Evolutionary conservation across 2,113 vertebrate species (phyloP).

Genomic region (Lepus europaeus): DNA sequence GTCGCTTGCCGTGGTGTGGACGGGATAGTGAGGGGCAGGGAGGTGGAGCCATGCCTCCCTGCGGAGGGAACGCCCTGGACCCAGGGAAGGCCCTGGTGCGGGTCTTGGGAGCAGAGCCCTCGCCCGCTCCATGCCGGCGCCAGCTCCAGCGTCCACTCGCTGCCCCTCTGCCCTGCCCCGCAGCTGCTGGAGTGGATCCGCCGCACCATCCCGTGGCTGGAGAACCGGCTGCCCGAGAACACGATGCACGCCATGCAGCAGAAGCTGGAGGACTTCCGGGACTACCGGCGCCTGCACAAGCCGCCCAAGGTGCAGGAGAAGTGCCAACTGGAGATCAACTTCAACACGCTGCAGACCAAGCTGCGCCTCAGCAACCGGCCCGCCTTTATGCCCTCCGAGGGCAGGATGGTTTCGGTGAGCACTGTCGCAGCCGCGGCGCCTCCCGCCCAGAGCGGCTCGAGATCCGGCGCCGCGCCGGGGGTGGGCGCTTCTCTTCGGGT

Average conservation of each 20-base stretch:
- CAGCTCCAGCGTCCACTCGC: background rate
- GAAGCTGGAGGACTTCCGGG: slow-evolving; percentile 98
- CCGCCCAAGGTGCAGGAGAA: slow-evolving; percentile 99
- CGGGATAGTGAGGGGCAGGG: too few relatives aligned
- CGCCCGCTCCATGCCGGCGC: too few relatives aligned
- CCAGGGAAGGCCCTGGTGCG: background rate
- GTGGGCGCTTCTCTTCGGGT: background rate
- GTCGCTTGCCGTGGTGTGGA: background rate
- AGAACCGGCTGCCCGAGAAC: slow-evolving; percentile 96
- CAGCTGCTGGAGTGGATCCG: slow-evolving; percentile 99
- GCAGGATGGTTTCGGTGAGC: slow-evolving; percentile 98
- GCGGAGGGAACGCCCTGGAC: background rate
- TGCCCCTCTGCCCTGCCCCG: fast-evolving
- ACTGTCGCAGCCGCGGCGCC: fast-evolving
- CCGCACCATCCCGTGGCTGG: slow-evolving; percentile 98
- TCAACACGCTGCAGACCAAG: slow-evolving; percentile 99
- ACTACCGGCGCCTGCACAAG: slow-evolving; percentile 97
- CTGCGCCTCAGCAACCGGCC: slow-evolving; percentile 98
- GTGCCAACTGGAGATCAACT: slow-evolving; percentile 99
- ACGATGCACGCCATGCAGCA: slow-evolving; percentile 99
- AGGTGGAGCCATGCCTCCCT: background rate
- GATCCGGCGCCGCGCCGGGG: fast-evolving
- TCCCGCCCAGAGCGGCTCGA: too few relatives aligned
- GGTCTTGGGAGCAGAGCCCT: background rate
- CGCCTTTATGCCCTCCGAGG: slow-evolving; percentile 99